These are phyloP conservation scores for Aporophyla lueneburgensis DNA, from an alignment of 2,888 invertebrate genomes.

Conservation along the genomic window DNA sequence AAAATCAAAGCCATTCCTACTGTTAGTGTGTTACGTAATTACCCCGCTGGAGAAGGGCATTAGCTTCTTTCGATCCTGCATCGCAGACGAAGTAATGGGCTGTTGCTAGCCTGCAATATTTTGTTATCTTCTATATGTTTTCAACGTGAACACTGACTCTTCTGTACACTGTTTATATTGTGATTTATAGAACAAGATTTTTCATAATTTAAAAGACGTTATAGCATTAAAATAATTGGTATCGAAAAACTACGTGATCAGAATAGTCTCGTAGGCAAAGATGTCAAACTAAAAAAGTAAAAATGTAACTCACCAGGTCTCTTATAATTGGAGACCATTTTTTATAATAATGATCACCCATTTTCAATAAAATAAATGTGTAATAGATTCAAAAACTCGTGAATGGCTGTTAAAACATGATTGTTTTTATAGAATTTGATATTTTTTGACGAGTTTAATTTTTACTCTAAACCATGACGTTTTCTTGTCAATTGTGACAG, in stretches of 20 bases:
- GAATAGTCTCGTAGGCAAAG: constrained; percentile 18
- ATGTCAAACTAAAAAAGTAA: constrained; percentile 11
- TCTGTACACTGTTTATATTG: neutral
- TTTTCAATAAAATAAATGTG: constrained; percentile 44
- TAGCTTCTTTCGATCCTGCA: no score
- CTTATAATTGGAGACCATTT: constrained; percentile 67
- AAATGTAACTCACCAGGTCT: constrained; percentile 63
- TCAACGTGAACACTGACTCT: neutral
- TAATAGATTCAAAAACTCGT: constrained; percentile 36
- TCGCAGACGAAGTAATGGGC: no score
- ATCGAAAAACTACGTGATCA: neutral
- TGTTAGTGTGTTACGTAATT: no score
- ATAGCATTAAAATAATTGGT: neutral
- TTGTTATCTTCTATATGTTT: neutral
- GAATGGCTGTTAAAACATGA: constrained; percentile 47
- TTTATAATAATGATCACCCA: constrained; percentile 62
- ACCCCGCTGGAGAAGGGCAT: no score
- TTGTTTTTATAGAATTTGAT: constrained; percentile 31
- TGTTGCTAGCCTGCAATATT: neutral
- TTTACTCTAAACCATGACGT: constrained; percentile 38
- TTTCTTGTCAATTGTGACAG: constrained; percentile 36
- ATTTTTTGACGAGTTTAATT: constrained; percentile 49
- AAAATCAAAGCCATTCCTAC: no score
- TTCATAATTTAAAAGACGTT: neutral
- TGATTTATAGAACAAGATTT: neutral